phyloP scores from a whole-genome alignment of 53 echinoderm and acorn worm species.

The Antedon mediterranea region DNA sequence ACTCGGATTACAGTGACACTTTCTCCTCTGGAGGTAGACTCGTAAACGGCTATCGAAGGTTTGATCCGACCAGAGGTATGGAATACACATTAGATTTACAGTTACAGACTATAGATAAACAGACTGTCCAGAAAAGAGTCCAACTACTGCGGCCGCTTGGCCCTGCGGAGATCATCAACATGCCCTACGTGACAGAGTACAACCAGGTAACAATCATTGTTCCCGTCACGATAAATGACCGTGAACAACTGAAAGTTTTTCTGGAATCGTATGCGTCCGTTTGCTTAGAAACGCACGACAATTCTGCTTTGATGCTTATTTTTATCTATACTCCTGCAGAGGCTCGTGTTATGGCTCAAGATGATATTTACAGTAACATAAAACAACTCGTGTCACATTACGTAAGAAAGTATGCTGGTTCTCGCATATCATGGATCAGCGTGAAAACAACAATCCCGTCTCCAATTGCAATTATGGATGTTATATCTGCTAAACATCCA shows the following conservation, averaged over 20 bases:
- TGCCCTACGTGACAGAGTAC: constrained; percentile 97
- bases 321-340: constrained; percentile 83
- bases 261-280: constrained; percentile 66
- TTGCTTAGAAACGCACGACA: constrained; percentile 79
- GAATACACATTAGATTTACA: constrained; percentile 90
- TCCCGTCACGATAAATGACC: constrained; percentile 57
- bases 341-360: constrained; percentile 58
- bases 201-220: constrained; percentile 70
- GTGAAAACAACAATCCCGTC: constrained; percentile 83
- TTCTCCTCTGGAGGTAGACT: constrained; percentile 60
- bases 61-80: constrained; percentile 85
- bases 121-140: constrained; percentile 69
- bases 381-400: constrained; percentile 67
- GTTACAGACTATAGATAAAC: constrained; percentile 71
- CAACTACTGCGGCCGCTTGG: constrained; percentile 76
- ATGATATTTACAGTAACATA: constrained; percentile 65
- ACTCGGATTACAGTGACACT: constrained; percentile 69
- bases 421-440: constrained; percentile 82
- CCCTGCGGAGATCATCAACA: constrained; percentile 80
- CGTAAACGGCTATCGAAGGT: constrained; percentile 85
- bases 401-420: constrained; percentile 57
- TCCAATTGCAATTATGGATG: constrained; percentile 87
- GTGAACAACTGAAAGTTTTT: constrained; percentile 77
- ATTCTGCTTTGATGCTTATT: constrained; percentile 81
- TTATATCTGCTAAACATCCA: constrained; percentile 80